phyloP scores from a whole-genome alignment of 2,113 vertebrate species.

The Miniopterus natalensis region DNA sequence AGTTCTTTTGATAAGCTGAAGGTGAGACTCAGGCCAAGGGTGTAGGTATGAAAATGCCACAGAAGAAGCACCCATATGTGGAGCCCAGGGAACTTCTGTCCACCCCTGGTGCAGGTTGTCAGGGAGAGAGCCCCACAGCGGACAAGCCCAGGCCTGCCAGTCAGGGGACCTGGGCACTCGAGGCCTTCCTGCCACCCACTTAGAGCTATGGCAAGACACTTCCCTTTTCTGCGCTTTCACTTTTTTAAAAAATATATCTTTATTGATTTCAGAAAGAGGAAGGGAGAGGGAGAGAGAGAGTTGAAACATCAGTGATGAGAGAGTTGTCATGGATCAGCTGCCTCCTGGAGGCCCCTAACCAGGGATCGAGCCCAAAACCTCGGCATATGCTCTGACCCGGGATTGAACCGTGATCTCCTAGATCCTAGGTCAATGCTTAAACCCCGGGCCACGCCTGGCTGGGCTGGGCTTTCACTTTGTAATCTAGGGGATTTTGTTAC shows the following conservation, averaged over 20 bases:
- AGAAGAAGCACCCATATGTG: rapidly evolving
- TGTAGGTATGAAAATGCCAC: background rate
- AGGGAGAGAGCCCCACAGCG: rapidly evolving
- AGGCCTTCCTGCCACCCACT: background rate
- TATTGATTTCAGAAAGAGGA: no score
- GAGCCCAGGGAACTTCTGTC: background rate
- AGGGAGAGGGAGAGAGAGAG: no score
- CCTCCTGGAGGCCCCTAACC: no score
- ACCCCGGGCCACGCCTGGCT: no score
- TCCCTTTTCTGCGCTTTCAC: background rate
- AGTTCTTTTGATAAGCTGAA: background rate
- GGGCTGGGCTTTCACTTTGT: background rate
- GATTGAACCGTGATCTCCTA: no score
- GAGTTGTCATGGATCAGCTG: no score
- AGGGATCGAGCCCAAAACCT: no score
- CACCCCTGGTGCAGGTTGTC: rapidly evolving
- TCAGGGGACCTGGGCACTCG: background rate
- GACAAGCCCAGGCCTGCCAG: background rate
- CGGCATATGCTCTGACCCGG: no score
- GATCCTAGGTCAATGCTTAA: no score
- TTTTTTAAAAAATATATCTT: no score
- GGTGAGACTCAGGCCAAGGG: background rate
- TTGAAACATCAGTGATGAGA: no score
- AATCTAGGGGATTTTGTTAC: background rate
- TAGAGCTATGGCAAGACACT: background rate